Base-by-base conservation (phyloP, 2,888 invertebrate species). In the Crepidodera aurea region DNA sequence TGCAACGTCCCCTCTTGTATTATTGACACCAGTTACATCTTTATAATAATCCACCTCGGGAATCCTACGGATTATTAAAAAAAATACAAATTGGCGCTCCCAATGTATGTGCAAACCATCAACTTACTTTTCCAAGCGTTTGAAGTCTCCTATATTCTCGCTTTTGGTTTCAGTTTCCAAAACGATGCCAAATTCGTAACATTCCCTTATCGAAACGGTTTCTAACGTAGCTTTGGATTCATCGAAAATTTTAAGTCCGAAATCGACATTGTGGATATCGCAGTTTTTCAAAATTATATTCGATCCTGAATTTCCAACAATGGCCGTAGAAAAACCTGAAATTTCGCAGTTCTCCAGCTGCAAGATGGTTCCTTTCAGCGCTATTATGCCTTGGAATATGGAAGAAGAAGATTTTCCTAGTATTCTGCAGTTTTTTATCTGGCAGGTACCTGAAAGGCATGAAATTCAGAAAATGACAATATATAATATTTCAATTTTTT, bases 301-400 rank as follows among this genome's bases (percentile, higher is more conserved):
- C 40, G 80, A 81, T 65, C 71, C 70, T 44, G 77, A 82, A 78
- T 78, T 83, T 62, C 80, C 76, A 16, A 83, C 81, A 44, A 87
- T 74, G 1, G 83, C 85, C n/a, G 83, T 83, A 6, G 83, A 82
- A 73, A 87, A 84, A 34, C 83, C 81, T 37, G 77, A 78, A 25
- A 88, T 80, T 12, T 79, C 71, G 51, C 85, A 85, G 64, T 83
- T 79, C 8, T 83, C 75, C 2, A 86, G 70, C 22, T 80, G 73
- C 2, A 87, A 65, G 62, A 80, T 72, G 59, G 79, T 73, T 68
- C 82, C 79, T 55, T 81, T 74, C 70, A 84, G 72, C 46, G 83
- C 83, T n/a, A 86, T 80, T 19, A 87, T 81, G 16, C 85, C 86
- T 70, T 85, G 82, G 51, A 84, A 84, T 1, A 84, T 84, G 4